Evolutionary conservation across 2,888 invertebrate genomes (phyloP), one percentile per base, ranked within the genome.

Genomic region (Endotricha flammealis): DNA sequence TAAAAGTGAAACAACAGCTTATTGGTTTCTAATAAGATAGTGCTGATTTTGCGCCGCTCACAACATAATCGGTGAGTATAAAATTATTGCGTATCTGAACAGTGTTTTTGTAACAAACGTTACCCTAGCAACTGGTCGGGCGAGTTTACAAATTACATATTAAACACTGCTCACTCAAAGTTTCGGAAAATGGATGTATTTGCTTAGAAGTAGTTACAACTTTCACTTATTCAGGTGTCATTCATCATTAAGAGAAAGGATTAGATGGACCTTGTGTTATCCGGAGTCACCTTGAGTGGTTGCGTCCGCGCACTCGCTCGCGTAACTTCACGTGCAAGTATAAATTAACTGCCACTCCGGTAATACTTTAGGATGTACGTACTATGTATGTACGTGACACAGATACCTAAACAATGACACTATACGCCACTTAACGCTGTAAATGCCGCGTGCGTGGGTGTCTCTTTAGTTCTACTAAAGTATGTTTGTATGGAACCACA

Each of bases 241-340:
- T 56, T 59, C 52, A 64, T 60, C 45, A 48, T 32, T 53, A 57
- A 64, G 75, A 71, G 81, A 81, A 74, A 53, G 78, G 68, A 66
- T 69, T 63, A 67, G 68, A 66, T 61, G 71, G 70, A 74, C 80
- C 80, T 80, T 79, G 80, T 57, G 51, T 57, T 67, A 60, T 54
- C 59, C 50, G 27, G 36, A 42, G 51, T 69, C 50, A 68, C 78
- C 80, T 80, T 80, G 78, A 68, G 51, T 42, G 33, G 47, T 53
- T 57, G 65, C 64, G 73, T 64, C 57, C 47, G 67, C 52, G 52
- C 56, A 47, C 46, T 20, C 20, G 20, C 44, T 48, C 44, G 39
- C 43, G 41, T 47, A 43, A 49, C 41, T 43, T 36, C 35, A 44
- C 47, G 47, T 48, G 43, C 40, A 50, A 43, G 6, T 20, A 29